Percentiles rank a stretch among this genome's conserved stretches.
These are phyloP conservation scores for Premnoplex brunnescens DNA, from an alignment of 2,797 vertebrate genomes.

Conservation along the genomic window DNA sequence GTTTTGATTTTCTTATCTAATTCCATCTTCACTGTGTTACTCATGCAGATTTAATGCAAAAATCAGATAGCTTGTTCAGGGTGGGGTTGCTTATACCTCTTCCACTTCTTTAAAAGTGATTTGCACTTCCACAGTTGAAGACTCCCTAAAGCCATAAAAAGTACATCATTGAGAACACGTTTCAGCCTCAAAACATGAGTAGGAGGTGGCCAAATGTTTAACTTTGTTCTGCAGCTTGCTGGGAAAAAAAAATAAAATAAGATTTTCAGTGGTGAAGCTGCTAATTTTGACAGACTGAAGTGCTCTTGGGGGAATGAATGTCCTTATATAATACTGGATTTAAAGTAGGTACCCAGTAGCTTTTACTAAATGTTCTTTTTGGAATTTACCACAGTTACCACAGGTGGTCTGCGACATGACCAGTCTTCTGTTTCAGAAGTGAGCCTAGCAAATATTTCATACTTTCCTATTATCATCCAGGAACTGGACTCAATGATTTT, in stretches of 20 bases:
- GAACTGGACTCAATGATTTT: not conserved
- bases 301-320: not conserved
- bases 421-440: not conserved
- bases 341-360: not conserved
- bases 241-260: not conserved
- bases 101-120: not conserved
- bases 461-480: not conserved
- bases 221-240: not conserved
- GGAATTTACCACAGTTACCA: not conserved
- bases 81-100: not conserved
- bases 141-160: not conserved
- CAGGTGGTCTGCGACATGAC: not conserved
- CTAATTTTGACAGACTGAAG: not conserved
- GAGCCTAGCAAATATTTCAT: not conserved
- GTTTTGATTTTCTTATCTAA: not conserved
- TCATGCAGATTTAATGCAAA: not conserved
- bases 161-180: not conserved
- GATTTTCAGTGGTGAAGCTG: not conserved
- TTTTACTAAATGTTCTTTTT: not conserved
- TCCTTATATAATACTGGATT: not conserved
- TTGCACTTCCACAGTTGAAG: not conserved
- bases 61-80: fast-evolving
- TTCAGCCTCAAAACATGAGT: not conserved
- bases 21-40: not conserved
- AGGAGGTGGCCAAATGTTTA: not conserved